These are phyloP conservation scores for Tetragonula clypearis DNA, from an alignment of 1,140 invertebrate genomes.

Conservation along the genomic window DNA sequence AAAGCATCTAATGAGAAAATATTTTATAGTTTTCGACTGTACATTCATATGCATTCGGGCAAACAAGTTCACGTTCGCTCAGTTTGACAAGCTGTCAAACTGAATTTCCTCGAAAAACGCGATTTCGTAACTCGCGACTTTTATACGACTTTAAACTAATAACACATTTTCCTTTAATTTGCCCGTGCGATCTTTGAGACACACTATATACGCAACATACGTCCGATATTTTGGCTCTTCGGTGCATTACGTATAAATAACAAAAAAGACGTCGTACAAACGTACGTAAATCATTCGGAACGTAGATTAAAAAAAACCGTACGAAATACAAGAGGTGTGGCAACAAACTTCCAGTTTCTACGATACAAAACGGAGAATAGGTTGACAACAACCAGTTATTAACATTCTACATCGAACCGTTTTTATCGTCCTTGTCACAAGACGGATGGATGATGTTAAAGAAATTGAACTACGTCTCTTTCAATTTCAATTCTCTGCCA, in stretches of 20 bases:
- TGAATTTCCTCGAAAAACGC: not conserved
- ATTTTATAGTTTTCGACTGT: not conserved
- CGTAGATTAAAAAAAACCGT: not conserved
- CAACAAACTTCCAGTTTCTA: not conserved
- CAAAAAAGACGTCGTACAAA: not conserved
- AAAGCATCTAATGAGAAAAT: not conserved
- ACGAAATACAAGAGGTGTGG: not conserved
- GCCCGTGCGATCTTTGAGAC: not conserved
- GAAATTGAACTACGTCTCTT: not conserved
- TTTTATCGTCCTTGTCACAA: not conserved
- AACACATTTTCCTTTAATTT: not conserved
- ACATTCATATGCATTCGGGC: not conserved
- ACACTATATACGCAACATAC: not conserved
- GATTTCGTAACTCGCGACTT: not conserved
- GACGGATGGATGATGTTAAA: not conserved
- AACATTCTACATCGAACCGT: not conserved
- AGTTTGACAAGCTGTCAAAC: not conserved
- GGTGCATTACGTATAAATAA: not conserved
- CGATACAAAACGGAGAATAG: not conserved
- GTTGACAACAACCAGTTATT: not conserved
- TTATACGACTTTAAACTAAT: not conserved
- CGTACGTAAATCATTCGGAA: not conserved
- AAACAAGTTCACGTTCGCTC: not conserved
- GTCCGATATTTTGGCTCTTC: not conserved
- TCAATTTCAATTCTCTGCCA: not conserved